Percentiles rank a stretch among this genome's conserved stretches.
phyloP scores from a whole-genome alignment of 2,113 vertebrate genomes.

The Anhinga anhinga region DNA sequence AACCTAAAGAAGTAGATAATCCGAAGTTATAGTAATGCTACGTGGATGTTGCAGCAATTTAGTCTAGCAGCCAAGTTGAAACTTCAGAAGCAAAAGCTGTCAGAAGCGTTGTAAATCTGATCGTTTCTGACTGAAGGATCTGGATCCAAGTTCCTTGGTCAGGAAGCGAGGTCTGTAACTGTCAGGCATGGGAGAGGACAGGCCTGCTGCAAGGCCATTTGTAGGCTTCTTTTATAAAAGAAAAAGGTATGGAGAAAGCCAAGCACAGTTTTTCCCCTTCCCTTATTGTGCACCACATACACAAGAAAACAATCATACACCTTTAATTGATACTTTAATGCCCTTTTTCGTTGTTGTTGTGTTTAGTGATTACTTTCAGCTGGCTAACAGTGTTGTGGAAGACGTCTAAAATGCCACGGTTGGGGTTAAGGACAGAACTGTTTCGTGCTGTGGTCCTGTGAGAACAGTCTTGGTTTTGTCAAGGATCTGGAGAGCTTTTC shows the following conservation, averaged over 20 bases:
- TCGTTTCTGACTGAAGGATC: background rate
- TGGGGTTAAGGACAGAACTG: background rate
- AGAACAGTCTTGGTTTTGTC: background rate
- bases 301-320: background rate
- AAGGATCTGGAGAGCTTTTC: background rate
- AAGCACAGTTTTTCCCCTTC: background rate
- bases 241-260: background rate
- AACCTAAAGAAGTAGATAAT: background rate
- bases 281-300: background rate
- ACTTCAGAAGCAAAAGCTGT: constrained; percentile 7
- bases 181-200: background rate
- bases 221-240: background rate
- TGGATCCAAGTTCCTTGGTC: background rate
- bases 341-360: background rate
- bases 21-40: background rate
- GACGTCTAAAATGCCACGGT: background rate
- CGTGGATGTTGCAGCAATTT: background rate
- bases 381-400: background rate
- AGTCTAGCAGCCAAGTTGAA: background rate
- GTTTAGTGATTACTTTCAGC: background rate
- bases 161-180: background rate
- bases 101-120: background rate
- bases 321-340: background rate
- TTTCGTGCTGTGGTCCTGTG: background rate
- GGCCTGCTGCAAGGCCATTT: background rate